These are phyloP conservation scores for Ciona savignyi DNA, from an alignment of 23 tunicate genomes.

Conservation along the genomic window DNA sequence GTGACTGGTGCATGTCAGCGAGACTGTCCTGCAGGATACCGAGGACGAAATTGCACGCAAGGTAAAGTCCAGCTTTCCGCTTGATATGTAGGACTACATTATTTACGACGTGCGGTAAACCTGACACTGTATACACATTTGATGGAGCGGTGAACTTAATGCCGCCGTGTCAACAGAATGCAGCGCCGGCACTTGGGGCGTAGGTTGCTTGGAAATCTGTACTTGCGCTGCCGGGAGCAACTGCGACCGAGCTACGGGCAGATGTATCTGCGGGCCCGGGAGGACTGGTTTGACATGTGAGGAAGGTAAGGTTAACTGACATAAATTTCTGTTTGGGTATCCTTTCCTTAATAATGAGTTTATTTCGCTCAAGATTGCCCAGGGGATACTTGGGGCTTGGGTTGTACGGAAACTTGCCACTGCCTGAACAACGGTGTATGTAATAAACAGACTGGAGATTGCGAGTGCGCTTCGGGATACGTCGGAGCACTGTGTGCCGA, in stretches of 20 bases:
- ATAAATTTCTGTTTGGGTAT: neutral
- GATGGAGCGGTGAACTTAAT: slow-evolving; percentile 70
- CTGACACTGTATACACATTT: slow-evolving; percentile 29
- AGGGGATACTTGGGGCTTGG: slow-evolving; percentile 57
- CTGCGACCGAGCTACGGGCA: slow-evolving; percentile 63
- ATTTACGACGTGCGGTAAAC: slow-evolving; percentile 49
- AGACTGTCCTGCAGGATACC: slow-evolving; percentile 83
- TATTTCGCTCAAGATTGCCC: slow-evolving; percentile 62
- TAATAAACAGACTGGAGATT: slow-evolving; percentile 67
- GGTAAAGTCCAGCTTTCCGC: too few relatives aligned
- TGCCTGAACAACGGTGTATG: slow-evolving; percentile 73
- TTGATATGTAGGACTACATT: slow-evolving; percentile 60
- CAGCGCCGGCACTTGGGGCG: slow-evolving; percentile 87
- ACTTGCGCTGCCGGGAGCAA: slow-evolving; percentile 65
- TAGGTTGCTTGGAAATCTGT: slow-evolving; percentile 73
- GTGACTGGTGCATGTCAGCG: slow-evolving; percentile 85
- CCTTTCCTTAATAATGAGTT: neutral
- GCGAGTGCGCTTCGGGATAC: slow-evolving; percentile 83
- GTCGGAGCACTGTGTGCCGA: slow-evolving; percentile 73
- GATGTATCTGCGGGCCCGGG: slow-evolving; percentile 77
- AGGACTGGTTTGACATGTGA: slow-evolving; percentile 82
- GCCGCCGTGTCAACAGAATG: too few relatives aligned
- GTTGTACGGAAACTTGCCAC: slow-evolving; percentile 59
- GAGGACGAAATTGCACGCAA: slow-evolving; percentile 66
- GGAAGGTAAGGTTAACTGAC: slow-evolving; percentile 42